phyloP scores from a whole-genome alignment of 30 jellyfish, hydroid and myxozoan genomes.

The Aurelia sp. region DNA sequence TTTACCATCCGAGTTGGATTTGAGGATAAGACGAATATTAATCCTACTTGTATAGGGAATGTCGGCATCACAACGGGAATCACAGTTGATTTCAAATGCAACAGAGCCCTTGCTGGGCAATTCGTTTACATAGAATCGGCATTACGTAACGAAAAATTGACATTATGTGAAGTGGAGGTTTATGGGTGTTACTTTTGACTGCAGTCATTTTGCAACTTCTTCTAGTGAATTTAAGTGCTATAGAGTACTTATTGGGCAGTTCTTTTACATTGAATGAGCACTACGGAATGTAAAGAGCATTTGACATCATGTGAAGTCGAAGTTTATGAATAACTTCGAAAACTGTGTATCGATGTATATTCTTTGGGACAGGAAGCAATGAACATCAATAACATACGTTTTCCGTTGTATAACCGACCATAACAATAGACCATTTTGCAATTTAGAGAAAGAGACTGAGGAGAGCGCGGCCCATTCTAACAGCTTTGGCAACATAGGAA shows the following conservation, averaged over 20 bases:
- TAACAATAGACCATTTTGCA: no score
- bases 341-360: no score
- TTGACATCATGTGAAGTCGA: neutral
- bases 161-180: neutral
- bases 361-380: no score
- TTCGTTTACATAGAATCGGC: neutral
- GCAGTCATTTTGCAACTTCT: no score
- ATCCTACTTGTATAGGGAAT: neutral
- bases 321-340: neutral
- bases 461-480: no score
- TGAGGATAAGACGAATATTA: neutral
- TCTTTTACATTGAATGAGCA: neutral
- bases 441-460: no score
- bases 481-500: no score
- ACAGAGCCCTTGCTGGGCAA: neutral
- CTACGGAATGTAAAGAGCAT: no score
- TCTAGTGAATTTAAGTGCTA: no score
- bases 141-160: neutral
- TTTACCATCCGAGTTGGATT: conserved; percentile 13
- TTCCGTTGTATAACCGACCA: no score
- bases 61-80: neutral
- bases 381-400: no score
- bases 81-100: neutral
- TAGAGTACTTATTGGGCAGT: no score
- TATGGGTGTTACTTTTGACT: neutral